These are phyloP conservation scores for Elgonia sp. DNA, from an alignment of 2,888 invertebrate species.

Conservation along the genomic window DNA sequence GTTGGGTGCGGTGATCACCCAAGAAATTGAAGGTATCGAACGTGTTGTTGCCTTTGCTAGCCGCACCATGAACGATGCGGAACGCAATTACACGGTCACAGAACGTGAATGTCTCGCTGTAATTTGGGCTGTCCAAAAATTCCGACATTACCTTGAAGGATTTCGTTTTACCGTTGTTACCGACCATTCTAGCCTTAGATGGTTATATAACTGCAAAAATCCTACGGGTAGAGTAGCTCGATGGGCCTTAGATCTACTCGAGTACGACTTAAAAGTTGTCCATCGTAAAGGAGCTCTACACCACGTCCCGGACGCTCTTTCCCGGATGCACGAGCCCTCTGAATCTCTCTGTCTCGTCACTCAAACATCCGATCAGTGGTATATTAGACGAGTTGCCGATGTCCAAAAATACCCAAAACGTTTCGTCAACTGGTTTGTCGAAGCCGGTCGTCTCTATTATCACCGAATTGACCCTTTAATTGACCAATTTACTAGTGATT, in stretches of 20 bases:
- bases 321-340: neutral
- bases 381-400: too few relatives aligned
- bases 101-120: neutral
- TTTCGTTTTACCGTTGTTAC: neutral
- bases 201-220: neutral
- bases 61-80: neutral
- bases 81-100: neutral
- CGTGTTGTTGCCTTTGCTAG: constrained; percentile 70
- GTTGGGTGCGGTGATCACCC: constrained; percentile 74
- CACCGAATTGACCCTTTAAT: neutral
- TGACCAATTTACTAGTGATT: neutral
- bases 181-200: neutral
- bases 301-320: neutral
- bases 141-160: neutral
- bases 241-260: neutral
- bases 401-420: neutral
- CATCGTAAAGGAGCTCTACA: neutral
- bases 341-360: neutral
- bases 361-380: neutral
- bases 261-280: neutral
- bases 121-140: neutral
- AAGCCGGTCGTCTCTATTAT: neutral
- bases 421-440: neutral
- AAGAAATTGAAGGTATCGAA: constrained; percentile 68
- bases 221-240: neutral